A percentile compares a stretch with the other conserved stretches of the same genome.
These are phyloP conservation scores for Pipa parva DNA, from an alignment of 2,113 vertebrate genomes.

Conservation along the genomic window DNA sequence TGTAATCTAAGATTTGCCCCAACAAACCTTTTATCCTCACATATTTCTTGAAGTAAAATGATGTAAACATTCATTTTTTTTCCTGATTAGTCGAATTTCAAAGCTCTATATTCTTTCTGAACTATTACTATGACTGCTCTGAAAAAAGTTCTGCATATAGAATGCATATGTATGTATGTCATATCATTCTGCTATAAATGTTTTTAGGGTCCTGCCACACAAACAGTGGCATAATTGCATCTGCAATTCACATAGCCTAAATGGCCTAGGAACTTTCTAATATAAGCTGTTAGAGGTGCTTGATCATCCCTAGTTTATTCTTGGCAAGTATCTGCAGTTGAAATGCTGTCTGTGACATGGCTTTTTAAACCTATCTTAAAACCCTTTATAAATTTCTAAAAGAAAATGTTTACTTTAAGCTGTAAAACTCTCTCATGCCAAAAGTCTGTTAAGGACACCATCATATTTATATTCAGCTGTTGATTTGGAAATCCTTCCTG, in stretches of 20 bases:
- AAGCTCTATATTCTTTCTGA: neutral
- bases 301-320: no score
- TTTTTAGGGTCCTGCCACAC: no score
- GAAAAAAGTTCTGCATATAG: no score
- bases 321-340: no score
- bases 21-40: constrained; percentile 9
- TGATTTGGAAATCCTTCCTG: constrained; percentile 2
- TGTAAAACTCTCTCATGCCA: constrained; percentile 14
- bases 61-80: constrained; percentile 4
- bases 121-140: no score
- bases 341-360: no score
- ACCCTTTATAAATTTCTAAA: neutral
- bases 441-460: neutral
- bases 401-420: constrained; percentile 9
- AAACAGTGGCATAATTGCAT: no score
- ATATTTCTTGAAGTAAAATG: neutral
- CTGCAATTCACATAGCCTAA: no score
- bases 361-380: constrained; percentile 16
- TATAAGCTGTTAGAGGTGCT: no score
- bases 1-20: constrained; percentile 12
- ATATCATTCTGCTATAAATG: no score
- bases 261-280: no score
- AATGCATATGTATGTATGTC: no score
- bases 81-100: neutral
- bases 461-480: neutral